Evolutionary conservation across 1,140 invertebrate genomes (phyloP).

Genomic region (Lepidurus arcticus): DNA sequence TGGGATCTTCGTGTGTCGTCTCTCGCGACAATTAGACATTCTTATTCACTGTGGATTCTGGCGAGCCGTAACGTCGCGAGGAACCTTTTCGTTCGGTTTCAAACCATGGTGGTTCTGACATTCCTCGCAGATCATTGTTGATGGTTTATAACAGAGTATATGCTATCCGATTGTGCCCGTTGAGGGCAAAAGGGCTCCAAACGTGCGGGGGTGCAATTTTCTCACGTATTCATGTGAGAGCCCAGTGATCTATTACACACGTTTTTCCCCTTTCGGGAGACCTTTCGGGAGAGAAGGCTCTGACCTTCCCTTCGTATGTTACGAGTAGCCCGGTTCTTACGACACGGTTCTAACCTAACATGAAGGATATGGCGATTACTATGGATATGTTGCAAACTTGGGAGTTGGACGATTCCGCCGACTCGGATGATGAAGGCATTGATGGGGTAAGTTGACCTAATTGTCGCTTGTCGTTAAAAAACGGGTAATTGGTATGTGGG

Average conservation of each 20-base stretch:
- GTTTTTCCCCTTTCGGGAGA: background rate
- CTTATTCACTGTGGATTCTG: too few species aligned
- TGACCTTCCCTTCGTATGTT: background rate
- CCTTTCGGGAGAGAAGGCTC: background rate
- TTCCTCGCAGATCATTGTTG: too few species aligned
- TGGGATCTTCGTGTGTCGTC: background rate
- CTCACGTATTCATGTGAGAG: too few species aligned
- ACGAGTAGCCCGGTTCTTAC: background rate
- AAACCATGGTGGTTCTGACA: too few species aligned
- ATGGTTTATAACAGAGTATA: too few species aligned
- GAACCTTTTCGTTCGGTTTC: too few species aligned
- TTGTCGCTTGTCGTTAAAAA: background rate
- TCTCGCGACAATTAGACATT: too few species aligned
- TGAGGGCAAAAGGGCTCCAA: too few species aligned
- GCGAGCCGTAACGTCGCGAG: too few species aligned
- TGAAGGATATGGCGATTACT: conserved; percentile 1
- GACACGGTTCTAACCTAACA: background rate
- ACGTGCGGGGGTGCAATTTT: too few species aligned
- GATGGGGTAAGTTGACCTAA: background rate
- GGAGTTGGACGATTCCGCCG: conserved; percentile 2
- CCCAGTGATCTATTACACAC: too few species aligned
- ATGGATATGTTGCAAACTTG: conserved; percentile 22
- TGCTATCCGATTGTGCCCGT: too few species aligned
- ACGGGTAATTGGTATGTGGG: background rate
- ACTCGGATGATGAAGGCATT: conserved; percentile 15